Evolutionary conservation across 37 sponge, comb jelly and placozoan species (phyloP), one percentile per base, ranked within the genome.

Genomic region (Aplysina aerophoba): DNA sequence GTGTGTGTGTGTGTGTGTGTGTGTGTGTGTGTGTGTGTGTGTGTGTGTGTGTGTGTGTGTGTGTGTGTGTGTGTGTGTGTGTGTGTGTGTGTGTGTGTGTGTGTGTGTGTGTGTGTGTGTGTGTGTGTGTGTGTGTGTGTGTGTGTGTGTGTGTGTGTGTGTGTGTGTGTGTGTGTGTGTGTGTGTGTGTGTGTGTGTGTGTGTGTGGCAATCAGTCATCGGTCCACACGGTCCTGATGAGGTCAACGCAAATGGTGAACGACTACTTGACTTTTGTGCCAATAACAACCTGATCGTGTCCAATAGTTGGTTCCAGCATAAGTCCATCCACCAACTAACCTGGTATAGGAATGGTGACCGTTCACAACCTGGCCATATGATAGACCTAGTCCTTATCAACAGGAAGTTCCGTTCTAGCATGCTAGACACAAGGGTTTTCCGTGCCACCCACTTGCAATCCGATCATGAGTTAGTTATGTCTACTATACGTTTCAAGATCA

Each of bases 281-380:
- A 30, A 30, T 40, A 22, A 15, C 30, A 30, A 73, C 30, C 30
- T 73, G 41, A 73, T 73, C 37, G 74, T 73, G 17, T 73, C 74
- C 74, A 73, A 73, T 40, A 73, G 40, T 37, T 73, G 74, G 66
- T 73, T 73, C 74, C 40, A 73, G 74, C 74, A 73, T 40, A 73
- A 73, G 74, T 40, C 37, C 74, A 73, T 73, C 74, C 37, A 73
- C 30, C 74, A 73, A 73, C 74, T 73, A 22, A 73, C 74, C 74
- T 73, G 39, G 74, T 73, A 73, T 73, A 21, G 74, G 74, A 73
- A 73, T 73, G 74, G 74, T 73, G 74, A 73, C 30, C 74, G 38
- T 15, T 73, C 74, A 30, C 22, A 37, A 73, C 31, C 74, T 21
- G 74, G 74, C 20, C 37, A 33, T 41, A 30, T 73, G 74, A 73